Percentiles rank a stretch among this genome's conserved stretches.
Conservation (phyloP, 2,113 vertebrate genomes). For the Gasterosteus aculeatus region DNA sequence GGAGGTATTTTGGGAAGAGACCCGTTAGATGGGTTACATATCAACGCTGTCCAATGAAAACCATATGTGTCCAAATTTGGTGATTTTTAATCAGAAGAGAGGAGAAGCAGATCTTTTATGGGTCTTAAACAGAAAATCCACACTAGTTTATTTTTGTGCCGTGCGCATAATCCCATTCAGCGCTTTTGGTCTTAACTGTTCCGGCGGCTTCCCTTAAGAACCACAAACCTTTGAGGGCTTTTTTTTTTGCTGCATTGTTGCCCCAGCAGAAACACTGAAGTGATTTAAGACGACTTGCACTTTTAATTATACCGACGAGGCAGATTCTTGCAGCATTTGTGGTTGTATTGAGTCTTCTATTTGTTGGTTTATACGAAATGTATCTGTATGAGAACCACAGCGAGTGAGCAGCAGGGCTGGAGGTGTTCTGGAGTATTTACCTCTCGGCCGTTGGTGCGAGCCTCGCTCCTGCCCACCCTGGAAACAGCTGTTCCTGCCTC, state of each 20-base stretch:
- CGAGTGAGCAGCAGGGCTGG: too few relatives aligned
- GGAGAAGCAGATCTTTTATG: neutral
- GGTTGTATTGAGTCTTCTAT: neutral
- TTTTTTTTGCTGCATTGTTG: neutral
- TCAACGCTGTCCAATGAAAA: neutral
- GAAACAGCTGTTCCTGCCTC: neutral
- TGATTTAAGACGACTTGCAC: too few relatives aligned
- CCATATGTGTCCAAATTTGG: neutral
- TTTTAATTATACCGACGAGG: too few relatives aligned
- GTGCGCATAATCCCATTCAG: neutral
- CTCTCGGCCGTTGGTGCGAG: constrained; percentile 54
- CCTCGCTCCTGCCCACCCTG: constrained; percentile 58
- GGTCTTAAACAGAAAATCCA: neutral
- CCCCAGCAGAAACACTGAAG: neutral
- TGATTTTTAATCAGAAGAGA: neutral
- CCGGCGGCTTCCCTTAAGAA: neutral
- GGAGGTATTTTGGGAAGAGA: constrained; percentile 5
- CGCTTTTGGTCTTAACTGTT: neutral
- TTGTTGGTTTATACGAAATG: neutral
- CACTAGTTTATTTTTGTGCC: neutral
- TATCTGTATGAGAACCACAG: neutral
- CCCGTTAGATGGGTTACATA: neutral
- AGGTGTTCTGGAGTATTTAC: constrained; percentile 30
- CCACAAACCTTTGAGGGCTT: neutral
- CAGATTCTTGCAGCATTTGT: neutral